Evolutionary conservation across 2,888 invertebrate species (phyloP), one percentile per base, ranked within the genome.

Genomic region (Congeria kusceri): DNA sequence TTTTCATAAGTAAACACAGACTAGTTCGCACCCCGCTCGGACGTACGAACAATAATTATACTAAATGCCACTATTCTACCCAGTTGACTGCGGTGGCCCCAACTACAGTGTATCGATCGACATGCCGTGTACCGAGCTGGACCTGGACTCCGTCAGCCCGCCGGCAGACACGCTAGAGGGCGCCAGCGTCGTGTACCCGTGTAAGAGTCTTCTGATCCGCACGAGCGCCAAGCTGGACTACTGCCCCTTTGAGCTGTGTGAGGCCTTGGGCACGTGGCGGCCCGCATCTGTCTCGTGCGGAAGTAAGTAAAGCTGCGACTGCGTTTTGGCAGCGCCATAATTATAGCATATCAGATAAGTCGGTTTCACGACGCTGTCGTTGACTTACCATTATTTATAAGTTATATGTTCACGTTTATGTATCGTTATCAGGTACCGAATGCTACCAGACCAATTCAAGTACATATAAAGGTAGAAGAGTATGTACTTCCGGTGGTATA

Each of bases 241-340:
- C 28, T 69, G 69, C 62, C 69, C 69, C 3, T 20, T 69, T 7
- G 39, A 59, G 32, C 23, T 61, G 1, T 69, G 69, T 25, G 20
- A 69, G 32, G 13, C 15, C 25, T 23, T n/a, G 13, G 61, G 61
- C 15, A n/a, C n/a, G 5, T 69, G 69, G 69, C 49, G 47, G 13
- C 15, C 11, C 23, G 61, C 69, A 1, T 2, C 3, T 15, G 13
- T 69, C 3, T 56, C 67, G 4, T 67, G 67, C 23, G 67, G 57
- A 23, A 32, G 57, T 58, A 58, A 7, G 58, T 15, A 58, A n/a
- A n/a, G 39, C 44, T 62, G 32, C 3, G 39, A 15, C 39, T 39
- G 13, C 39, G 39, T 11, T 39, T 39, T 15, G 15, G 1, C 15
- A 5, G 9, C 13, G 9, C 13, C 39, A 7, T 7, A 5, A 39